These are phyloP conservation scores for Cosmorhoe ocellata DNA, from an alignment of 2,888 invertebrate species.

Conservation along the genomic window DNA sequence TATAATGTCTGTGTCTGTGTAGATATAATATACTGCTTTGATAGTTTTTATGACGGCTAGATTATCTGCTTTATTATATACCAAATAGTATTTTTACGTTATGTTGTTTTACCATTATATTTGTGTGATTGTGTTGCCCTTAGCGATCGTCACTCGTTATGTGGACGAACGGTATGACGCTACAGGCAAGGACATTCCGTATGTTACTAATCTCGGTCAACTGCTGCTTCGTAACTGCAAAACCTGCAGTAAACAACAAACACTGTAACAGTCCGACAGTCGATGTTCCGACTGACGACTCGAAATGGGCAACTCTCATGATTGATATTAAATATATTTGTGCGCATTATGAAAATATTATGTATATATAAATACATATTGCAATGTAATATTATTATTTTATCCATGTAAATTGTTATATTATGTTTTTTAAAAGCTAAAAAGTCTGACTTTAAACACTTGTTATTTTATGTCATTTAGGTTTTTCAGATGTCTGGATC, in stretches of 20 bases:
- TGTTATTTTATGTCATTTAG: slow-evolving; percentile 66
- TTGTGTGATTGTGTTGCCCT: slow-evolving; percentile 61
- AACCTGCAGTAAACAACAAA: too few species aligned
- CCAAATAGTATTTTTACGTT: slow-evolving; percentile 83
- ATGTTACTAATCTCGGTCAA: too few species aligned
- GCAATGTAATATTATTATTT: slow-evolving; percentile 78
- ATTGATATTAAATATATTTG: slow-evolving; percentile 72
- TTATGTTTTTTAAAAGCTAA: slow-evolving; percentile 74
- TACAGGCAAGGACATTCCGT: background rate
- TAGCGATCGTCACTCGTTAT: slow-evolving; percentile 33
- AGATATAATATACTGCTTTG: slow-evolving; percentile 71
- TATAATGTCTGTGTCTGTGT: slow-evolving; percentile 71
- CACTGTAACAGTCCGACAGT: slow-evolving; percentile 12
- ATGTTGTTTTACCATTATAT: slow-evolving; percentile 71
- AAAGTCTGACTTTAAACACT: slow-evolving; percentile 81
- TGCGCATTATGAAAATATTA: slow-evolving; percentile 76
- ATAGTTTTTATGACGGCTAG: slow-evolving; percentile 79
- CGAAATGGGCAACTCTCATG: slow-evolving; percentile 50
- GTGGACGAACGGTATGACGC: slow-evolving; percentile 16
- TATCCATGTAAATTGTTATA: slow-evolving; percentile 76
- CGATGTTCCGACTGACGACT: slow-evolving; percentile 35
- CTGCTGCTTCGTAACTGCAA: too few species aligned
- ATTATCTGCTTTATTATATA: slow-evolving; percentile 78
- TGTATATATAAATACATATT: slow-evolving; percentile 81
- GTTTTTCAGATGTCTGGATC: slow-evolving; percentile 68